Percentiles rank a stretch among this genome's conserved stretches.
phyloP scores from a whole-genome alignment of 1,140 invertebrate species.

The Panagrolaimus sp. region DNA sequence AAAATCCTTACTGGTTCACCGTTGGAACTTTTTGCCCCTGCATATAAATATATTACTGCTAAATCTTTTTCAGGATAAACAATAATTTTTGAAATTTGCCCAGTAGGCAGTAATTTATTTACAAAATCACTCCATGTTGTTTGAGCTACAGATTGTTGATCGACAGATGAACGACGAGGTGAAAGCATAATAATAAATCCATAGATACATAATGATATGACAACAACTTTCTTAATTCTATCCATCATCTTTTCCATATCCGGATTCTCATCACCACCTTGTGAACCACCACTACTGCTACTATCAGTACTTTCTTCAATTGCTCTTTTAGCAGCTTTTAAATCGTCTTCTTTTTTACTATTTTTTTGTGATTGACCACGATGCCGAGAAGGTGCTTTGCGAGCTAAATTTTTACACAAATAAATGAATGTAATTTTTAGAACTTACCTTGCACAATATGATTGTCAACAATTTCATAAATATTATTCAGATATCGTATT shows the following conservation, averaged over 20 bases:
- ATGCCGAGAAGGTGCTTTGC: neutral
- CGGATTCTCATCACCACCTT: slow-evolving; percentile 12
- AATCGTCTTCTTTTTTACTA: neutral
- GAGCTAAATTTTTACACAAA: neutral
- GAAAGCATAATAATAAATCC: slow-evolving; percentile 33
- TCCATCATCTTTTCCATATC: slow-evolving; percentile 20
- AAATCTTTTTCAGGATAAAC: slow-evolving; percentile 45
- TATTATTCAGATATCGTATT: neutral
- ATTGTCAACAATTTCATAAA: slow-evolving; percentile 1
- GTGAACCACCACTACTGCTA: neutral
- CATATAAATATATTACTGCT: slow-evolving; percentile 32
- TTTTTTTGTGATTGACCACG: neutral
- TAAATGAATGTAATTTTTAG: neutral
- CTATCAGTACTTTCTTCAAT: neutral
- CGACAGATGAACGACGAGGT: neutral
- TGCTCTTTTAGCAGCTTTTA: neutral
- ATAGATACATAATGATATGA: slow-evolving; percentile 37
- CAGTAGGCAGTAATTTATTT: slow-evolving; percentile 41
- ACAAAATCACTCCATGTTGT: slow-evolving; percentile 44
- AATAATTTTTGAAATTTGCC: slow-evolving; percentile 41
- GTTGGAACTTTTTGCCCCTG: slow-evolving; percentile 24
- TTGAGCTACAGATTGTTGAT: slow-evolving; percentile 11
- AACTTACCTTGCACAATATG: neutral
- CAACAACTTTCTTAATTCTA: slow-evolving; percentile 36
- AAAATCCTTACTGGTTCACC: slow-evolving; percentile 21